Percentiles rank a stretch among this genome's conserved stretches.
These are phyloP conservation scores for Halictus ligatus DNA, from an alignment of 2,888 invertebrate species.

Conservation along the genomic window DNA sequence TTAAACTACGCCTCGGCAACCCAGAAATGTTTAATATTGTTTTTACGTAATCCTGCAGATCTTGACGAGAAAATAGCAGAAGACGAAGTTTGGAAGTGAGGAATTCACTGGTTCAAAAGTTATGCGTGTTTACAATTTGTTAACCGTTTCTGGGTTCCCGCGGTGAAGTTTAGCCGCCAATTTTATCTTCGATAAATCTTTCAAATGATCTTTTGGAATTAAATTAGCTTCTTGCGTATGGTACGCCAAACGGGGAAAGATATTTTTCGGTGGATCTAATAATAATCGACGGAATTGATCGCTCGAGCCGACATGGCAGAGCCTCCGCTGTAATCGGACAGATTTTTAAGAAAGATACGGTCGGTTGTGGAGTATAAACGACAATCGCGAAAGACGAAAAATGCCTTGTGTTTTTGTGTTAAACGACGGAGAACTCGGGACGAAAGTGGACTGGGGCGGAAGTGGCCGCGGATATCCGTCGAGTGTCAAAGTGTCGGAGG, in stretches of 20 bases:
- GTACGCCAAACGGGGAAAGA: background rate
- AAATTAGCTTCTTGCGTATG: background rate
- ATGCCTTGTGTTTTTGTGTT: conserved; percentile 19
- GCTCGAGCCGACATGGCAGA: background rate
- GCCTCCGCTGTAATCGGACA: background rate
- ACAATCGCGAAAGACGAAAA: conserved; percentile 25
- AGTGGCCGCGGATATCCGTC: conserved; percentile 36
- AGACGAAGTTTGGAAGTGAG: no score
- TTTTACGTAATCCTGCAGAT: no score
- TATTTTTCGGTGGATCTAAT: background rate
- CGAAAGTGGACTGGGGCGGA: conserved; percentile 47
- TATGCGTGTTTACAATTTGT: no score
- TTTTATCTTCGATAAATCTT: no score
- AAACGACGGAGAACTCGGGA: conserved; percentile 10
- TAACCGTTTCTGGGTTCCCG: no score
- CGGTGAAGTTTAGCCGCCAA: no score
- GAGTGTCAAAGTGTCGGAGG: conserved; percentile 30
- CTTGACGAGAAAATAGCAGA: no score
- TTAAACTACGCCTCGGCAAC: no score
- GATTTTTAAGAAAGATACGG: background rate
- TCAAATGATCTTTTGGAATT: no score
- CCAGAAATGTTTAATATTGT: no score
- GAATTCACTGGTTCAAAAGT: no score
- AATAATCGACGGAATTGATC: background rate
- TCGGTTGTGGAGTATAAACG: background rate